Evolutionary conservation across 1,140 invertebrate genomes (phyloP).

Genomic region (Drosophila watanabei): DNA sequence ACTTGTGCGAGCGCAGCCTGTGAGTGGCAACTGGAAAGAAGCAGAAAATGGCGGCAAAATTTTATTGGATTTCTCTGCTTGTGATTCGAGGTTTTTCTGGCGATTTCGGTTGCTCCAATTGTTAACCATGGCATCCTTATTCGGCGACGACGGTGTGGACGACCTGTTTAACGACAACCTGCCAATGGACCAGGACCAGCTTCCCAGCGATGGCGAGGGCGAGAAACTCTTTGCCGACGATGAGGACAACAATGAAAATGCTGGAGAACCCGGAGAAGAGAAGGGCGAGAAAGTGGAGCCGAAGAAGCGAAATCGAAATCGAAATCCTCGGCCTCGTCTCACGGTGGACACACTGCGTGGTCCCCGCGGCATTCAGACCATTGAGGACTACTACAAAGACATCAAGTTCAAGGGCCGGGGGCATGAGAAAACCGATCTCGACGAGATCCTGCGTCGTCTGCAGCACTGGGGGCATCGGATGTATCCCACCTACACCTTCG

Average conservation of each 20-base stretch:
- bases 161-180: slow-evolving; percentile 77
- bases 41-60: slow-evolving; percentile 77
- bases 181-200: slow-evolving; percentile 50
- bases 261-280: slow-evolving; percentile 21
- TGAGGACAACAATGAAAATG: slow-evolving; percentile 48
- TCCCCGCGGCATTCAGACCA: slow-evolving; percentile 91
- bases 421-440: slow-evolving; percentile 93
- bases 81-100: slow-evolving; percentile 1
- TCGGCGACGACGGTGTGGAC: slow-evolving; percentile 80
- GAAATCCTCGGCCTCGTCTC: slow-evolving; percentile 90
- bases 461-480: slow-evolving; percentile 97
- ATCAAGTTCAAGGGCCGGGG: slow-evolving; percentile 94
- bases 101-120: not conserved
- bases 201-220: slow-evolving; percentile 72
- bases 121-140: slow-evolving; percentile 69
- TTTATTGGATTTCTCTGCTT: slow-evolving; percentile 29
- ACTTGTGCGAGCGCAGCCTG: slow-evolving; percentile 20
- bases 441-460: slow-evolving; percentile 92
- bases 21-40: slow-evolving; percentile 50
- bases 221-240: slow-evolving; percentile 75
- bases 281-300: slow-evolving; percentile 77
- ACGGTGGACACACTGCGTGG: slow-evolving; percentile 91
- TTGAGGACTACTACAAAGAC: slow-evolving; percentile 92
- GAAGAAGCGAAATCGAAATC: slow-evolving; percentile 87
- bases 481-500: slow-evolving; percentile 95